A percentile compares a stretch with the other conserved stretches of the same genome.
phyloP scores from a whole-genome alignment of 2,888 invertebrate species.

The Troides aeacus region DNA sequence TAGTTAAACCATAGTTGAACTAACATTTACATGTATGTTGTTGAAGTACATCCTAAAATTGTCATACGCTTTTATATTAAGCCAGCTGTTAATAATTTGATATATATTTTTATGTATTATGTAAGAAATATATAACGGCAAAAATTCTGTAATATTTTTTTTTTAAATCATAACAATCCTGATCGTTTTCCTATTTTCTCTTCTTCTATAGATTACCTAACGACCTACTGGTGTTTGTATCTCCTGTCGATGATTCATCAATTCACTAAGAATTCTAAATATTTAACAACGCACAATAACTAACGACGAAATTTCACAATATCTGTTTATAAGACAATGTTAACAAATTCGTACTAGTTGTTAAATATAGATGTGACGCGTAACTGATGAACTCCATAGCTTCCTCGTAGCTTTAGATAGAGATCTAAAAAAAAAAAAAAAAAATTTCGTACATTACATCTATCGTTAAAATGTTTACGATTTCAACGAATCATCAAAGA shows the following conservation, averaged over 20 bases:
- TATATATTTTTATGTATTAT: too few species aligned
- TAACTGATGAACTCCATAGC: constrained; percentile 12
- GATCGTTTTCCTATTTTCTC: too few species aligned
- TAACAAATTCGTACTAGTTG: constrained; percentile 4
- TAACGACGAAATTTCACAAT: constrained; percentile 1
- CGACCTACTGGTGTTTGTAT: not conserved
- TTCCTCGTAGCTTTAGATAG: constrained; percentile 21
- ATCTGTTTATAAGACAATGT: constrained; percentile 8
- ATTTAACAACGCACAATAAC: constrained; percentile 6
- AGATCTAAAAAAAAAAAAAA: constrained; percentile 21
- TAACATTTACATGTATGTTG: too few species aligned
- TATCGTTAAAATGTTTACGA: constrained; percentile 19
- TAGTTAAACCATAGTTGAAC: too few species aligned
- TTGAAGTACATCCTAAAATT: too few species aligned
- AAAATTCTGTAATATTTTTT: too few species aligned
- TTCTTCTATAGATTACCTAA: not conserved
- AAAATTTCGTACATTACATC: constrained; percentile 7
- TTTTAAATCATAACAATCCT: too few species aligned
- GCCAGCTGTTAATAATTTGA: too few species aligned
- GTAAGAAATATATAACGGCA: too few species aligned
- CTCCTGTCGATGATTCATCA: not conserved
- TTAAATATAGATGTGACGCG: constrained; percentile 24
- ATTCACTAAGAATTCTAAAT: not conserved
- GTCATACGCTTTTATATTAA: too few species aligned
- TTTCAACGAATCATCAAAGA: not conserved